A percentile compares a stretch with the other conserved stretches of the same genome.
These are phyloP conservation scores for Azorinus chamasolen DNA, from an alignment of 2,888 invertebrate species.

Conservation along the genomic window DNA sequence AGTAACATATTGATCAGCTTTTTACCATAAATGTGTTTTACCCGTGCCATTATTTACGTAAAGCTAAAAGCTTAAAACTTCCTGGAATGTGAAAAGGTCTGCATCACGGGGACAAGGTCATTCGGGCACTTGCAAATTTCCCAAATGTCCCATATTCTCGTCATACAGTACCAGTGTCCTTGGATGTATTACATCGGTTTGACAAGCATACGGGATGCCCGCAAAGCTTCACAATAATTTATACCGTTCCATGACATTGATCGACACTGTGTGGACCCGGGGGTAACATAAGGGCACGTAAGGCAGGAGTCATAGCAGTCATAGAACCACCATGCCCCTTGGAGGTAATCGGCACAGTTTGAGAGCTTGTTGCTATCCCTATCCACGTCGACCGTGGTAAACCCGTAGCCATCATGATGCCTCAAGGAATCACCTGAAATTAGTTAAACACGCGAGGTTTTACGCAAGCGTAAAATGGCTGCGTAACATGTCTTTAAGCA, in stretches of 20 bases:
- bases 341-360: constrained; percentile 40
- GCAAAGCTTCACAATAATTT: constrained; percentile 47
- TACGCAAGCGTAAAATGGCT: too few relatives aligned
- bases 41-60: too few relatives aligned
- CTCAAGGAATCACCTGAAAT: constrained; percentile 46
- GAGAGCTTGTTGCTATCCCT: constrained; percentile 27
- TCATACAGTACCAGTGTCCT: too few relatives aligned
- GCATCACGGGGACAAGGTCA: too few relatives aligned
- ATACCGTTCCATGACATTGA: constrained; percentile 54
- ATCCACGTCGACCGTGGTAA: constrained; percentile 42
- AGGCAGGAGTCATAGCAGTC: constrained; percentile 53
- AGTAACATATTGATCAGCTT: too few relatives aligned
- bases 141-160: too few relatives aligned
- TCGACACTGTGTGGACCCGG: constrained; percentile 45
- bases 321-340: constrained; percentile 59
- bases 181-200: constrained; percentile 44
- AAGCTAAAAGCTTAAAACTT: too few relatives aligned
- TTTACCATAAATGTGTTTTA: too few relatives aligned
- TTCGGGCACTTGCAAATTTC: too few relatives aligned
- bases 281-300: constrained; percentile 45
- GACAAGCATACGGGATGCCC: constrained; percentile 44
- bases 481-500: too few relatives aligned
- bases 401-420: constrained; percentile 42
- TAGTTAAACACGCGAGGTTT: background rate
- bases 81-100: too few relatives aligned